phyloP scores from a whole-genome alignment of 2,797 vertebrate genomes.

The Halcyon chelicuti region DNA sequence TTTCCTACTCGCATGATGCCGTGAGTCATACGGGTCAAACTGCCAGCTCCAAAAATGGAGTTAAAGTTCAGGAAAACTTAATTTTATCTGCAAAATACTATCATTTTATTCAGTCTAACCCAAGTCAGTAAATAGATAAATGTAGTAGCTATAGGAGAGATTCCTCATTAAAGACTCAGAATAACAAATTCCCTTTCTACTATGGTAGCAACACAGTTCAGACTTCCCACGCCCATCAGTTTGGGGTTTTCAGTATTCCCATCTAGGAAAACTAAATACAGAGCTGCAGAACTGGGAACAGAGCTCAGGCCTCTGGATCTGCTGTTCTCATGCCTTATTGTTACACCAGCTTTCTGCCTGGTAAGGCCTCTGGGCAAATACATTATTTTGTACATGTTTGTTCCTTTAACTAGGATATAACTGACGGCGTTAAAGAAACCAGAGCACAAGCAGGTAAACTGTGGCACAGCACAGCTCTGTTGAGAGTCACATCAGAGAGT shows the following conservation, averaged over 20 bases:
- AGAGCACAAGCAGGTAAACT: neutral
- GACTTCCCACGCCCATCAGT: neutral
- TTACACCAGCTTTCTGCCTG: neutral
- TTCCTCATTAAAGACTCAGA: neutral
- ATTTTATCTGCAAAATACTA: neutral
- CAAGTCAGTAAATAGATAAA: neutral
- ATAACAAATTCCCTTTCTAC: neutral
- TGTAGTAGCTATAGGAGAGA: neutral
- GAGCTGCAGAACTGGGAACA: neutral
- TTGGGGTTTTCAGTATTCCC: neutral
- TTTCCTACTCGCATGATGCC: neutral
- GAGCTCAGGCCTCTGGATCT: neutral
- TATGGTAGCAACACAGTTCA: neutral
- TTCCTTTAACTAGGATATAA: neutral
- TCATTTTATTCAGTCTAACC: neutral
- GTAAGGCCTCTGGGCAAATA: neutral
- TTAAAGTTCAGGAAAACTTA: conserved; percentile 32
- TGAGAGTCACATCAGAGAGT: neutral
- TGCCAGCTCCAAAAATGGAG: conserved; percentile 22
- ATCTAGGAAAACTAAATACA: neutral
- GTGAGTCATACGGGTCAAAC: neutral
- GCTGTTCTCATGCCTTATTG: neutral
- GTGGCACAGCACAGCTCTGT: neutral
- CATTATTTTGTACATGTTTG: neutral
- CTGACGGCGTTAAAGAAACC: neutral